Conservation (phyloP, 2,113 vertebrate genomes). For the Chascanopsetta lugubris region DNA sequence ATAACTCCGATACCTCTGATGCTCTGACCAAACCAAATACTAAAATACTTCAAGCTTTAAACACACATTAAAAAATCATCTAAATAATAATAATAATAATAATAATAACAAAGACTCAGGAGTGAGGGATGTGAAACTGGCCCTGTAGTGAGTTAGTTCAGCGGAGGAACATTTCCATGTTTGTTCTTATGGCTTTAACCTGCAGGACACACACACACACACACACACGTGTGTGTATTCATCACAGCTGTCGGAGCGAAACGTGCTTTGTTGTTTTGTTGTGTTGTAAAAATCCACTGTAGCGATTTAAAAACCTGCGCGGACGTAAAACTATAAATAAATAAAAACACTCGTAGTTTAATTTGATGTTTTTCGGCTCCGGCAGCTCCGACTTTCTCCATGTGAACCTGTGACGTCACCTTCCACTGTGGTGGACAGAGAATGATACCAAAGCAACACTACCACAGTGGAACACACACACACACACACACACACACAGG, state of each 20-base stretch:
- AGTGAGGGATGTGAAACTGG: slow-evolving; percentile 57
- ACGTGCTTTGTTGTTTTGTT: background rate
- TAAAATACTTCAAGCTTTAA: slow-evolving; percentile 72
- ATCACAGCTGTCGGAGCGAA: slow-evolving; percentile 45
- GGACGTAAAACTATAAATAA: slow-evolving; percentile 9
- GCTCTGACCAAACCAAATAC: slow-evolving; percentile 74
- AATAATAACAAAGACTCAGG: slow-evolving; percentile 67
- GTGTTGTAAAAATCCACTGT: slow-evolving; percentile 10
- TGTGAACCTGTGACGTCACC: slow-evolving; percentile 61
- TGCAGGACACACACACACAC: slow-evolving; percentile 15
- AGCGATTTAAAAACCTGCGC: slow-evolving; percentile 8
- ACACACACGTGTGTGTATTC: slow-evolving; percentile 27
- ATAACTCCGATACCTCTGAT: slow-evolving; percentile 59
- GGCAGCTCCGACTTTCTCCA: slow-evolving; percentile 47
- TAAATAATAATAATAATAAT: slow-evolving; percentile 10
- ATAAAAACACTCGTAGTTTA: slow-evolving; percentile 5
- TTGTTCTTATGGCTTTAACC: slow-evolving; percentile 65
- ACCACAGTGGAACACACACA: slow-evolving; percentile 58
- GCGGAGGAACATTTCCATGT: slow-evolving; percentile 23
- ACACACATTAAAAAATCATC: slow-evolving; percentile 25
- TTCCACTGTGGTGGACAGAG: slow-evolving; percentile 64
- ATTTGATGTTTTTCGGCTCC: slow-evolving; percentile 14
- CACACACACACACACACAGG: slow-evolving; percentile 52
- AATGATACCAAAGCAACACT: slow-evolving; percentile 80
- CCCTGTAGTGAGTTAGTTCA: slow-evolving; percentile 34